Conservation (phyloP, 2,797 vertebrate species). For the Macropus fuliginosus region DNA sequence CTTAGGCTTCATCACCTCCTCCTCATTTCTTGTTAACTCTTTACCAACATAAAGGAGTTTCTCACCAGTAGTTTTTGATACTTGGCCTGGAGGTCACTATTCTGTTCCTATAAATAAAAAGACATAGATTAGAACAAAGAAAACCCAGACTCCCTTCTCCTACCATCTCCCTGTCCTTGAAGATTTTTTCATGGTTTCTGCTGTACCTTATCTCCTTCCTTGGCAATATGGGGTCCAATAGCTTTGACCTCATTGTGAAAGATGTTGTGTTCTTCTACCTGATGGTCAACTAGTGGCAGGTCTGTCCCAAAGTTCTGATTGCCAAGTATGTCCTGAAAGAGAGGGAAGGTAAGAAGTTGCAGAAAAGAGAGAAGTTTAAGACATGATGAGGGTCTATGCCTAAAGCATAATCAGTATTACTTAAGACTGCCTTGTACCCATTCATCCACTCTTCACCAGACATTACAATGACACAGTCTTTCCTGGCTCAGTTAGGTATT, state of each 20-base stretch:
- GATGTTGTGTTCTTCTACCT: slow-evolving; percentile 97
- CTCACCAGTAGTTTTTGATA: slow-evolving; percentile 96
- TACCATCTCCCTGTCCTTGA: fast-evolving
- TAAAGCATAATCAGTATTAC: not conserved
- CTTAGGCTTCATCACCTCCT: not conserved
- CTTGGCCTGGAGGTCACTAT: slow-evolving; percentile 88
- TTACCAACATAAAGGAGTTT: not conserved
- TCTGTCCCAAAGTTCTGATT: slow-evolving; percentile 93
- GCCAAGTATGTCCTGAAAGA: slow-evolving; percentile 87
- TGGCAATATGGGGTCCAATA: slow-evolving; percentile 91
- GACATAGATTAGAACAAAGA: not conserved
- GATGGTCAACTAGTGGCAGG: slow-evolving; percentile 91
- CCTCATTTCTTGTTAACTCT: fast-evolving
- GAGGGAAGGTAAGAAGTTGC: not conserved
- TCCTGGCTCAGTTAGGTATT: not conserved
- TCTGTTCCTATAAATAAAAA: slow-evolving; percentile 86
- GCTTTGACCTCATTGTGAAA: slow-evolving; percentile 98
- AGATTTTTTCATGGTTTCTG: not conserved
- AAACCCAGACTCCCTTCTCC: fast-evolving
- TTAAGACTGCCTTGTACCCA: not conserved
- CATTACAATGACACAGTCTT: not conserved
- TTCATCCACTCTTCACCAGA: not conserved
- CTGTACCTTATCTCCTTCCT: slow-evolving; percentile 88
- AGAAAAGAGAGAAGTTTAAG: not conserved
- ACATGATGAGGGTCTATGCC: not conserved